Conservation (phyloP, 2,113 vertebrate species). For the Lepus americanus region DNA sequence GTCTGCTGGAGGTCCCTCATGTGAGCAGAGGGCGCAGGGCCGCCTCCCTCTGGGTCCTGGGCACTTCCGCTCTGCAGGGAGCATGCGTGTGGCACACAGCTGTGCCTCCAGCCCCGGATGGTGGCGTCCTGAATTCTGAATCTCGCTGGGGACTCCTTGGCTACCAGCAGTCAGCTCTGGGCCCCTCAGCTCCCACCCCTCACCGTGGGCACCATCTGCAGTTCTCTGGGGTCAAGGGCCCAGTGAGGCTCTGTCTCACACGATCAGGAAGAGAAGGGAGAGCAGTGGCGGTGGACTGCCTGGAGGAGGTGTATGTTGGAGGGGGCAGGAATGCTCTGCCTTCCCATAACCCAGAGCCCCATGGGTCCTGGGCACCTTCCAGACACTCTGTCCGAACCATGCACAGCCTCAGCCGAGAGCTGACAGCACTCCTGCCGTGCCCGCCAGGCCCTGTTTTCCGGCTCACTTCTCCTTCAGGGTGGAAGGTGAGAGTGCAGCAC, state of each 20-base stretch:
- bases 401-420: background rate
- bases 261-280: background rate
- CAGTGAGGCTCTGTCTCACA: background rate
- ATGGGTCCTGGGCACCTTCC: background rate
- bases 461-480: conserved; percentile 2
- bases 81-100: background rate
- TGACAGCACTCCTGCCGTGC: background rate
- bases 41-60: background rate
- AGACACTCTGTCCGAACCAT: background rate
- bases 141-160: background rate
- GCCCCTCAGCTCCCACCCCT: too few relatives aligned
- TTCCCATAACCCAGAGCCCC: background rate
- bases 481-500: background rate
- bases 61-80: background rate
- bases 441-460: conserved; percentile 35
- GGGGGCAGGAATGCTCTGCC: background rate
- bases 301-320: background rate
- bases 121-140: background rate
- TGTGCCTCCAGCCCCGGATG: background rate
- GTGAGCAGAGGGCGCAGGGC: background rate
- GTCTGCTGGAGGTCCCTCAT: background rate
- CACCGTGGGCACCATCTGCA: too few relatives aligned
- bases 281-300: background rate
- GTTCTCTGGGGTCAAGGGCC: background rate
- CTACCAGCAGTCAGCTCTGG: too few relatives aligned